A percentile compares a stretch with the other conserved stretches of the same genome.
Evolutionary conservation across 2,888 invertebrate genomes (phyloP).

Genomic region (Zonitis immaculata): DNA sequence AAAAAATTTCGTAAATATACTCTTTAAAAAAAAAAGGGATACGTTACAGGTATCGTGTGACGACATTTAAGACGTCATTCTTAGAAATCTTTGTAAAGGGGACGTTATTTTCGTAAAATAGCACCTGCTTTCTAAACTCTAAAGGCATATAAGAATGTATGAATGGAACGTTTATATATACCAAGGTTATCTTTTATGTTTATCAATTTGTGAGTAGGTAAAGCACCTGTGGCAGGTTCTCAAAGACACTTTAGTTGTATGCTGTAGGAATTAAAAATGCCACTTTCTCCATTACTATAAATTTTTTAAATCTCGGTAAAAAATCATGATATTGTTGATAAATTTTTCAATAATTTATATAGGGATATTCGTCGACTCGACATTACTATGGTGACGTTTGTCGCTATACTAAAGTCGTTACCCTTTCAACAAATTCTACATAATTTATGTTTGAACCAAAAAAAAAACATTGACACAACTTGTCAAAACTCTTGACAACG

Average conservation of each 20-base stretch:
- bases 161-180: slow-evolving; percentile 8
- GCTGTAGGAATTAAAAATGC: background rate
- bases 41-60: slow-evolving; percentile 8
- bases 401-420: slow-evolving; percentile 5
- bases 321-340: background rate
- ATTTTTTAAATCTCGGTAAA: too few relatives aligned
- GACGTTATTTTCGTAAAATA: background rate
- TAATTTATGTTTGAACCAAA: slow-evolving; percentile 6
- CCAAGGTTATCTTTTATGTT: slow-evolving; percentile 16
- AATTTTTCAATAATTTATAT: background rate
- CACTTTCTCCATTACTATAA: too few relatives aligned
- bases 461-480: slow-evolving; percentile 5
- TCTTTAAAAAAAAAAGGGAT: too few relatives aligned
- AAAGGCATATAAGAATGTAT: background rate
- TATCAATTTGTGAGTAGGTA: background rate
- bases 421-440: slow-evolving; percentile 14
- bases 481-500: slow-evolving; percentile 12
- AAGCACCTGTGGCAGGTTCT: background rate
- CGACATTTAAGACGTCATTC: slow-evolving; percentile 18
- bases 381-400: slow-evolving; percentile 10
- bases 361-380: slow-evolving; percentile 6
- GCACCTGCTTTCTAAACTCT: slow-evolving; percentile 10
- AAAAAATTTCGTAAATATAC: too few relatives aligned
- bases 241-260: background rate
- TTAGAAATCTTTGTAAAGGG: background rate